phyloP scores from a whole-genome alignment of 1,140 invertebrate species.

The Philopotamus ludificatus region DNA sequence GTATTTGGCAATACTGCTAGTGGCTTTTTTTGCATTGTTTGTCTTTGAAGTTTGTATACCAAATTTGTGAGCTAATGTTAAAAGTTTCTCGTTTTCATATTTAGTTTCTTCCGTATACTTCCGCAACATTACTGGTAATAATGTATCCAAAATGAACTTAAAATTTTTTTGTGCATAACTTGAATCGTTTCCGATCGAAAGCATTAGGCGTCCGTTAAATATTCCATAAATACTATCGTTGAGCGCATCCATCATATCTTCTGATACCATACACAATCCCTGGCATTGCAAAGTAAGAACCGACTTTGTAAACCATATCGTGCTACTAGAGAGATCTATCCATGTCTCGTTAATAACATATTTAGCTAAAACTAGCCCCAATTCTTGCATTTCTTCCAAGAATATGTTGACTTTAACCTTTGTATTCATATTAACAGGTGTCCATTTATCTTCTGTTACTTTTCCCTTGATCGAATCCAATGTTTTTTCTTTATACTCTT shows the following conservation, averaged over 20 bases:
- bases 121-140: conserved; percentile 53
- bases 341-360: conserved; percentile 56
- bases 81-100: conserved; percentile 54
- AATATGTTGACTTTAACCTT: conserved; percentile 54
- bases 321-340: conserved; percentile 56
- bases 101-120: conserved; percentile 53
- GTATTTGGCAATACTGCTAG: conserved; percentile 55
- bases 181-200: conserved; percentile 50
- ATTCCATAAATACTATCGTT: conserved; percentile 54
- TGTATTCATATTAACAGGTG: conserved; percentile 55
- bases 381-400: conserved; percentile 53
- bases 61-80: conserved; percentile 52
- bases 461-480: conserved; percentile 54
- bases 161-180: conserved; percentile 55
- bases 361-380: conserved; percentile 55
- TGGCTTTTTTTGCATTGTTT: conserved; percentile 49
- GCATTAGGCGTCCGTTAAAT: conserved; percentile 51
- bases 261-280: conserved; percentile 53
- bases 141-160: conserved; percentile 54
- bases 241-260: conserved; percentile 54
- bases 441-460: conserved; percentile 56
- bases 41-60: conserved; percentile 46
- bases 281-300: conserved; percentile 53
- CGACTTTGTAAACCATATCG: conserved; percentile 56
- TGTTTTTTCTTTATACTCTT: conserved; percentile 54